These are phyloP conservation scores for Nicator chloris DNA, from an alignment of 2,113 vertebrate species.

Conservation along the genomic window DNA sequence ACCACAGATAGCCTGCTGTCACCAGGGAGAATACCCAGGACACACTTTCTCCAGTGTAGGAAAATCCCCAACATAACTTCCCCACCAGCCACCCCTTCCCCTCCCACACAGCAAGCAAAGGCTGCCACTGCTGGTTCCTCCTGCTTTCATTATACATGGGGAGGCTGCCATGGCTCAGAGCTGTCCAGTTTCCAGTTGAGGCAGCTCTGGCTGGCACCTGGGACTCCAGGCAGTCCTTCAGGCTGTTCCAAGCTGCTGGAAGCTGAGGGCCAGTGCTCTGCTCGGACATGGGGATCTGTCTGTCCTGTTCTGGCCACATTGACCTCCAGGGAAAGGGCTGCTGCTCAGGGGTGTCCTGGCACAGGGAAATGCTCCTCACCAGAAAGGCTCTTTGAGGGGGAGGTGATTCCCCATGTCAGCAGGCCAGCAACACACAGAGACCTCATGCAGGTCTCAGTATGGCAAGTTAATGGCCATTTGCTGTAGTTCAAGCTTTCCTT, in stretches of 20 bases:
- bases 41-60: background rate
- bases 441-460: rapidly evolving
- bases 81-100: background rate
- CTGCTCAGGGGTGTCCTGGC: background rate
- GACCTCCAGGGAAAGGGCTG: background rate
- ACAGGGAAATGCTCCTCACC: background rate
- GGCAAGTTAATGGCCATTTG: background rate
- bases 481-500: background rate
- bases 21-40: background rate
- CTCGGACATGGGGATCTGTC: rapidly evolving
- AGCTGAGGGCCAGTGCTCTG: rapidly evolving
- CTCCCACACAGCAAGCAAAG: background rate
- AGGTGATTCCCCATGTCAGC: background rate
- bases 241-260: background rate
- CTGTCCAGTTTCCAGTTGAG: background rate
- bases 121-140: background rate
- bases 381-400: background rate
- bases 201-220: background rate
- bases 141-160: rapidly evolving
- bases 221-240: background rate
- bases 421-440: background rate
- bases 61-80: background rate
- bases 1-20: background rate
- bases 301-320: rapidly evolving
- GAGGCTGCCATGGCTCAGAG: background rate